phyloP scores from a whole-genome alignment of 2,113 vertebrate genomes.

The Leiothrix lutea region DNA sequence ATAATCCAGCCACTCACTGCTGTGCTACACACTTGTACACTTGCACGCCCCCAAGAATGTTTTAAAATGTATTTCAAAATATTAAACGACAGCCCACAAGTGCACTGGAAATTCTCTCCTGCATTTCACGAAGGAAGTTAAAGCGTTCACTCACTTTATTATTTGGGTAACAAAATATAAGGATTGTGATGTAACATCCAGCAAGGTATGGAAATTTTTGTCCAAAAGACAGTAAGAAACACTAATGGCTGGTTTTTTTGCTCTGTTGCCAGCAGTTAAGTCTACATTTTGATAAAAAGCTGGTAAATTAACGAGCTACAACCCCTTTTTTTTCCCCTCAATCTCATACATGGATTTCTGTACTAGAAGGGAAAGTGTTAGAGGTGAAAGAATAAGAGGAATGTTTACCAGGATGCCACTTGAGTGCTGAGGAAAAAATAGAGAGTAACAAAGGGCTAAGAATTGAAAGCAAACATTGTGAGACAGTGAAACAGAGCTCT shows the following conservation, averaged over 20 bases:
- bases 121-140: neutral
- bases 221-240: neutral
- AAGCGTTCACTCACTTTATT: rapidly evolving
- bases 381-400: neutral
- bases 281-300: neutral
- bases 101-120: neutral
- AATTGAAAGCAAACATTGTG: neutral
- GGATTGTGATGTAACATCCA: neutral
- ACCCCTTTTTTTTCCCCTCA: neutral
- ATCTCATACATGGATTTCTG: neutral
- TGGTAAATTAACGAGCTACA: neutral
- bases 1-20: neutral
- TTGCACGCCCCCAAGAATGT: neutral
- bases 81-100: neutral
- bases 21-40: no score
- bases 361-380: neutral
- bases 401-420: neutral
- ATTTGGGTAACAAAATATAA: neutral
- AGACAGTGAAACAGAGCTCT: neutral
- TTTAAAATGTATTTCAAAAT: neutral
- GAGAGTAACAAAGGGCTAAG: neutral
- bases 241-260: neutral
- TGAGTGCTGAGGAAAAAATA: neutral
- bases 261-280: neutral
- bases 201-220: neutral